Evolutionary conservation across 2,113 vertebrate species (phyloP).

Genomic region (Todiramphus chloris): DNA sequence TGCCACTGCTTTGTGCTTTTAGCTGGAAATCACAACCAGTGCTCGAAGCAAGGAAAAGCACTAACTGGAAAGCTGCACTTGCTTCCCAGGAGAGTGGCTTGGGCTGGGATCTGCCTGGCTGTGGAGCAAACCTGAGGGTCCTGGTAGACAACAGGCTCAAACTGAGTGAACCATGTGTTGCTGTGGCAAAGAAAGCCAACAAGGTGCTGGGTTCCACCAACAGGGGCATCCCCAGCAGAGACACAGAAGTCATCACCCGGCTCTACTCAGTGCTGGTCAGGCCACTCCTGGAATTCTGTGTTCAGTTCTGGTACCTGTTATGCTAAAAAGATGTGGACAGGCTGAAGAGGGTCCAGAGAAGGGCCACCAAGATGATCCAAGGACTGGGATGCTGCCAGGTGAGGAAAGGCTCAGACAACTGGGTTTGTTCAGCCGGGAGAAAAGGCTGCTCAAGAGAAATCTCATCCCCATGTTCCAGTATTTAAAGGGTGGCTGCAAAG

Average conservation of each 20-base stretch:
- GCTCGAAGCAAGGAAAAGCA: not conserved
- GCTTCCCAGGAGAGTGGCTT: not conserved
- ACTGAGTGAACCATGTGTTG: not conserved
- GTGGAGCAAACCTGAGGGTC: not conserved
- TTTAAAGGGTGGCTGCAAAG: not conserved
- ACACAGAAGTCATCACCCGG: not conserved
- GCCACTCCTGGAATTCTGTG: not conserved
- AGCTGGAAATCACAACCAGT: fast-evolving
- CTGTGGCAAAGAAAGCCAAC: not conserved
- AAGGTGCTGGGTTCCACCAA: not conserved
- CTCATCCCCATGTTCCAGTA: not conserved
- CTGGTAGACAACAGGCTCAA: not conserved
- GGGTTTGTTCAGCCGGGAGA: not conserved
- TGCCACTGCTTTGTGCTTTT: fast-evolving
- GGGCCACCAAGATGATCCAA: not conserved
- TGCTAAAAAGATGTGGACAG: not conserved
- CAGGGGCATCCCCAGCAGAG: not conserved
- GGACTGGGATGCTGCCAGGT: not conserved
- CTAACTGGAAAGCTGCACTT: fast-evolving
- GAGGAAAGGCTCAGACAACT: not conserved
- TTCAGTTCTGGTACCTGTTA: not conserved
- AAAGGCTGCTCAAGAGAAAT: not conserved
- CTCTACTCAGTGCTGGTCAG: not conserved
- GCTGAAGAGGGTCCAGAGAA: not conserved
- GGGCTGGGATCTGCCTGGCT: not conserved